A percentile compares a stretch with the other conserved stretches of the same genome.
These are phyloP conservation scores for Neocrepidodera transversa DNA, from an alignment of 2,888 invertebrate species.

Conservation along the genomic window DNA sequence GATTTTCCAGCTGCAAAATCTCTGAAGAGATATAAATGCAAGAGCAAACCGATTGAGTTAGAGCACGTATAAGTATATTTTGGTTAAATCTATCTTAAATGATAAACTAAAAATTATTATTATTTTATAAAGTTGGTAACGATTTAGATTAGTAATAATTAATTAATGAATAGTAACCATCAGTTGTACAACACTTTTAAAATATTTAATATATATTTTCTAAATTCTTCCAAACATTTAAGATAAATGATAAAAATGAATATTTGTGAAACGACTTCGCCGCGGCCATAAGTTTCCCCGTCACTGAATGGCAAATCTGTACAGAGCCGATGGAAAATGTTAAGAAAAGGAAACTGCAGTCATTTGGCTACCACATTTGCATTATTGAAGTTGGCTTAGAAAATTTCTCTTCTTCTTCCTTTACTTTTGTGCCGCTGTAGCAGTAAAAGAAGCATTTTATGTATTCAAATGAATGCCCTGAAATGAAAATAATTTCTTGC, in stretches of 20 bases:
- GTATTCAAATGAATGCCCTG: constrained; percentile 29
- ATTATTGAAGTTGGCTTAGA: constrained; percentile 27
- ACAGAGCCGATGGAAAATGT: constrained; percentile 6
- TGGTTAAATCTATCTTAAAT: no score
- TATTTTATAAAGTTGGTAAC: no score
- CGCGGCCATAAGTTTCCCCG: constrained; percentile 12
- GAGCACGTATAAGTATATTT: no score
- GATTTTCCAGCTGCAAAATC: no score
- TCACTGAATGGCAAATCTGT: constrained; percentile 15
- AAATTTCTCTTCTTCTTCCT: constrained; percentile 21
- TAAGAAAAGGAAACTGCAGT: constrained; percentile 30
- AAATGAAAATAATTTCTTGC: constrained; percentile 32
- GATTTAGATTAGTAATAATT: no score
- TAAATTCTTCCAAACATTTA: no score
- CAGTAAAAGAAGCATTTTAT: constrained; percentile 25
- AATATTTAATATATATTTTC: no score
- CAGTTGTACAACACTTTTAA: no score
- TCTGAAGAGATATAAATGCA: no score
- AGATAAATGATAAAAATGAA: neutral
- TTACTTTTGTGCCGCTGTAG: constrained; percentile 6
- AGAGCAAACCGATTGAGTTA: no score
- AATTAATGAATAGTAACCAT: no score
- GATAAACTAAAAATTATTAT: no score
- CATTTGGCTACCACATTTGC: constrained; percentile 30
- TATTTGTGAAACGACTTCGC: neutral